These are phyloP conservation scores for Tineola bisselliella DNA, from an alignment of 2,888 invertebrate species.

Conservation along the genomic window DNA sequence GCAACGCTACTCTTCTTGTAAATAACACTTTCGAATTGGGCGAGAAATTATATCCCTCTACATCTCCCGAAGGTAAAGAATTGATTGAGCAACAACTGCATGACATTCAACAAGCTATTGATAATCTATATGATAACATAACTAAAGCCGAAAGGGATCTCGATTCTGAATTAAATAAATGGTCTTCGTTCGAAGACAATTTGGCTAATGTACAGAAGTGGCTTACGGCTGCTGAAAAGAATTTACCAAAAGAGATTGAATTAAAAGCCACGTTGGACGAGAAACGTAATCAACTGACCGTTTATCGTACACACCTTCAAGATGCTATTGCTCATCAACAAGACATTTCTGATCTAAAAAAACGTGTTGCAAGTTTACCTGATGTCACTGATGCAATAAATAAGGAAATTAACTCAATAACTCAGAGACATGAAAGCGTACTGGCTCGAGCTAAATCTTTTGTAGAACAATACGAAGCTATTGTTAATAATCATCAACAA, in stretches of 20 bases:
- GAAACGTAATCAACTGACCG: constrained; percentile 86
- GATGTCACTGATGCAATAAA: constrained; percentile 80
- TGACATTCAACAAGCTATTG: constrained; percentile 84
- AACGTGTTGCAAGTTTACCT: constrained; percentile 82
- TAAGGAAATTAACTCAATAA: constrained; percentile 74
- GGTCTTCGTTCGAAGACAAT: constrained; percentile 91
- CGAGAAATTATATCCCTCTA: constrained; percentile 86
- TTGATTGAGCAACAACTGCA: constrained; percentile 83
- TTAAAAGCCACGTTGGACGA: constrained; percentile 89
- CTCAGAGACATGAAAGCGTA: constrained; percentile 76
- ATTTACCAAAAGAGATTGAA: constrained; percentile 81
- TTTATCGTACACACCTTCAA: constrained; percentile 82
- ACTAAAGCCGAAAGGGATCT: constrained; percentile 81
- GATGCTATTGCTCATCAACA: constrained; percentile 88
- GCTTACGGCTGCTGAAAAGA: constrained; percentile 79
- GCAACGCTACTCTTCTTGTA: constrained; percentile 77
- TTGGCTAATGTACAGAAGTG: constrained; percentile 81
- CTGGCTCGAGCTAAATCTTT: constrained; percentile 77
- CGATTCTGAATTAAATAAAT: constrained; percentile 83
- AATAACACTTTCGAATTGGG: constrained; percentile 88
- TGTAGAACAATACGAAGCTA: constrained; percentile 86
- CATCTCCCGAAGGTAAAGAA: constrained; percentile 88
- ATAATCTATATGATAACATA: constrained; percentile 82
- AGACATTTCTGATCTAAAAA: constrained; percentile 82
- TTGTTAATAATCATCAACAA: constrained; percentile 89